phyloP scores from a whole-genome alignment of 2,888 invertebrate species.

The Gandaritis pyraliata region DNA sequence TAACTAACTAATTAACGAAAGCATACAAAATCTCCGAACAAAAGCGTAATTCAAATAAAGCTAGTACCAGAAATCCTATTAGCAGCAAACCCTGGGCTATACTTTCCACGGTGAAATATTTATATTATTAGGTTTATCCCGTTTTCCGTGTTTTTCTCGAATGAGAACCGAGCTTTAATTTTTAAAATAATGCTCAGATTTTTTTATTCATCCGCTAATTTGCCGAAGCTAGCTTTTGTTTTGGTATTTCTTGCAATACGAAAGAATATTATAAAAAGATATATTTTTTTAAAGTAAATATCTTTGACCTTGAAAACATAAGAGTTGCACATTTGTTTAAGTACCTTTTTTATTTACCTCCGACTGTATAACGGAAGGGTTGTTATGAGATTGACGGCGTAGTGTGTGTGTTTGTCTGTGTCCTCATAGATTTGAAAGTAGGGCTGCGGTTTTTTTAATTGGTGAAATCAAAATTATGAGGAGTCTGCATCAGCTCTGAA shows the following conservation, averaged over 20 bases:
- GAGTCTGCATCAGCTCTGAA: too few species aligned
- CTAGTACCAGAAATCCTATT: slow-evolving; percentile 30
- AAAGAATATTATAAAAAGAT: background rate
- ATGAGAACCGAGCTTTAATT: slow-evolving; percentile 27
- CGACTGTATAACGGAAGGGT: too few species aligned
- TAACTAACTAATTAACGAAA: slow-evolving; percentile 27
- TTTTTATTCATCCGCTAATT: slow-evolving; percentile 30
- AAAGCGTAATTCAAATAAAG: slow-evolving; percentile 26
- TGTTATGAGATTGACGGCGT: too few species aligned
- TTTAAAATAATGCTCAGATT: slow-evolving; percentile 27
- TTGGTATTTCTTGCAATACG: background rate
- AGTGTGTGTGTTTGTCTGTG: too few species aligned
- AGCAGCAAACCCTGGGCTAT: slow-evolving; percentile 22
- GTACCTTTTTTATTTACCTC: too few species aligned
- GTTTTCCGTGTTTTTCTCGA: slow-evolving; percentile 27
- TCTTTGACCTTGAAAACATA: background rate
- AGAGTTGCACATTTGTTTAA: too few species aligned
- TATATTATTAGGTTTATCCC: slow-evolving; percentile 32
- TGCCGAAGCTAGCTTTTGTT: slow-evolving; percentile 7
- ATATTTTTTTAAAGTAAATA: background rate
- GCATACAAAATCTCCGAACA: slow-evolving; percentile 24
- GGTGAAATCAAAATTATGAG: too few species aligned
- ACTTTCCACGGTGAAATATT: slow-evolving; percentile 30
- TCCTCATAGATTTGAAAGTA: too few species aligned
- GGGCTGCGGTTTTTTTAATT: too few species aligned